These are phyloP conservation scores for Bombus sibiricus DNA, from an alignment of 1,140 invertebrate genomes.

Conservation along the genomic window DNA sequence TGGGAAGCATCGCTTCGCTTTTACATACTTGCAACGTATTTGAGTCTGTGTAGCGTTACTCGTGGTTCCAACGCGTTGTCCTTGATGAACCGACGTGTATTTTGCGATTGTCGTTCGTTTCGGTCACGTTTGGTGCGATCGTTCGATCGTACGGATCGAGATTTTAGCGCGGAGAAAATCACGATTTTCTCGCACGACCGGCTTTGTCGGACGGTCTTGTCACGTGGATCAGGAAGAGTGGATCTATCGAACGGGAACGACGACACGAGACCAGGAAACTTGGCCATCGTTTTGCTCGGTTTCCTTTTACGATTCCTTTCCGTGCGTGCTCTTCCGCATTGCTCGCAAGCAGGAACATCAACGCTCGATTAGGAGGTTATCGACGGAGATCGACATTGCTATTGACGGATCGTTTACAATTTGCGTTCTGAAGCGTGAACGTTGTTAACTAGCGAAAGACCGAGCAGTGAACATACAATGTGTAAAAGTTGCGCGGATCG, in stretches of 20 bases:
- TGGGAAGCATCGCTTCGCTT: too few relatives aligned
- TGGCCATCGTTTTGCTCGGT: conserved; percentile 36
- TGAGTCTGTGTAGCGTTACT: too few relatives aligned
- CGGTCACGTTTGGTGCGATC: background rate
- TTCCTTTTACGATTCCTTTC: conserved; percentile 39
- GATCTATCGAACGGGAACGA: conserved; percentile 34
- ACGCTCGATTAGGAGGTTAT: conserved; percentile 10
- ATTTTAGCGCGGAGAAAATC: conserved; percentile 59
- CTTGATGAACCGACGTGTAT: too few relatives aligned
- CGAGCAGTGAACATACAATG: rapidly evolving
- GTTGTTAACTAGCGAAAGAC: background rate
- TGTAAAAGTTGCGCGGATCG: background rate
- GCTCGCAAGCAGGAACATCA: conserved; percentile 10
- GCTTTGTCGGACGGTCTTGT: conserved; percentile 27
- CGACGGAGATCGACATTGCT: background rate
- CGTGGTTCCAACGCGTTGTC: background rate
- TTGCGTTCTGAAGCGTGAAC: background rate
- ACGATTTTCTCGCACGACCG: conserved; percentile 33
- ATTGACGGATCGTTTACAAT: background rate
- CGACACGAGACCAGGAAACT: conserved; percentile 36
- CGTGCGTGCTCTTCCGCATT: conserved; percentile 38
- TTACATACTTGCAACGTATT: too few relatives aligned
- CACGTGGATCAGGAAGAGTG: conserved; percentile 51
- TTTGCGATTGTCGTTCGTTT: background rate
- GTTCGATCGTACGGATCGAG: background rate